phyloP scores from a whole-genome alignment of 2,888 invertebrate genomes.

The Agriopis aurantiaria region DNA sequence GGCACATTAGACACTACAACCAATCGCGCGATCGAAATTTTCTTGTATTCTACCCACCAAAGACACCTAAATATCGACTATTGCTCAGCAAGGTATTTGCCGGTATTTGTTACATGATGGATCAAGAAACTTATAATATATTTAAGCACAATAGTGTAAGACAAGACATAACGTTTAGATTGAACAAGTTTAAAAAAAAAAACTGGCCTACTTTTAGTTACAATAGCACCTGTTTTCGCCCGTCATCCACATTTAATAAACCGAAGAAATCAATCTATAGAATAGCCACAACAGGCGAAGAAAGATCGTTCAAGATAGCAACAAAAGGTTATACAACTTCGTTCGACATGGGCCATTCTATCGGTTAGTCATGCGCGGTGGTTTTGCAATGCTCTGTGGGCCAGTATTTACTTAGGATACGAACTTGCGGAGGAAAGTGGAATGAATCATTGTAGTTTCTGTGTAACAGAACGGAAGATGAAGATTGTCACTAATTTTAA shows the following conservation, averaged over 20 bases:
- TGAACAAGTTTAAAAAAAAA: neutral
- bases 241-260: constrained; percentile 10
- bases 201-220: constrained; percentile 14
- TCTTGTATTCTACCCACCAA: too few relatives aligned
- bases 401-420: constrained; percentile 38
- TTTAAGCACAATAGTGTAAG: too few relatives aligned
- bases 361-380: constrained; percentile 44
- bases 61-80: too few relatives aligned
- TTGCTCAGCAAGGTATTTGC: too few relatives aligned
- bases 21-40: too few relatives aligned
- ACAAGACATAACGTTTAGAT: too few relatives aligned
- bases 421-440: constrained; percentile 28
- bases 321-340: constrained; percentile 42
- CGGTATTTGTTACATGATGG: too few relatives aligned
- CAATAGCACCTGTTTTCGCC: constrained; percentile 20
- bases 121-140: too few relatives aligned
- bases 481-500: neutral
- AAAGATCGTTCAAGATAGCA: constrained; percentile 35
- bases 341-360: constrained; percentile 35
- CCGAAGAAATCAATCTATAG: constrained; percentile 24
- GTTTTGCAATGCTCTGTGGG: constrained; percentile 41
- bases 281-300: constrained; percentile 27
- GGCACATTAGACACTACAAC: too few relatives aligned
- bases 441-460: constrained; percentile 28
- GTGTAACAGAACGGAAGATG: neutral